Conservation (phyloP, 1,140 invertebrate genomes). For the Caerostris darwini region DNA sequence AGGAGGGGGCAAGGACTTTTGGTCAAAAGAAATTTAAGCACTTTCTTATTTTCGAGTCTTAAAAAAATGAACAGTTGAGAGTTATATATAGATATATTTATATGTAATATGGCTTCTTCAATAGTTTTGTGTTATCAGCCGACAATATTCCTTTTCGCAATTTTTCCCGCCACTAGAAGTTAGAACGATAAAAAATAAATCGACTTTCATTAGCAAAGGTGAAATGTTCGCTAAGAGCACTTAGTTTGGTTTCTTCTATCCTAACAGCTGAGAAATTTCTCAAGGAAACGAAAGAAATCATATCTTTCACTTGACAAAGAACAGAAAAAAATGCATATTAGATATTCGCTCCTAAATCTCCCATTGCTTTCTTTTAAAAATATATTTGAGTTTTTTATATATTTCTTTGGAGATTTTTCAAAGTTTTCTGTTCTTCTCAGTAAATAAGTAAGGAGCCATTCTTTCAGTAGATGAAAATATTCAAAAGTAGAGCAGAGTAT, state of each 20-base stretch:
- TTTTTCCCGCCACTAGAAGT: not conserved
- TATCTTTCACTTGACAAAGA: not conserved
- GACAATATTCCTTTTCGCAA: conserved; percentile 6
- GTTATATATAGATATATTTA: not conserved
- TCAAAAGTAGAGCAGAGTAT: too few species aligned
- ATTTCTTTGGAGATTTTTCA: too few species aligned
- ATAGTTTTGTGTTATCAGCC: conserved; percentile 23
- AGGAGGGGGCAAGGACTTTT: too few species aligned
- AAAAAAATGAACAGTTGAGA: not conserved
- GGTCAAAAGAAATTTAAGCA: not conserved
- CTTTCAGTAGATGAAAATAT: too few species aligned
- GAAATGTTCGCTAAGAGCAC: not conserved
- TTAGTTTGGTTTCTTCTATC: not conserved
- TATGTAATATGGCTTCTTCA: not conserved
- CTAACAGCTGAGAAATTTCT: conserved; percentile 30
- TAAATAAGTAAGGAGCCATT: too few species aligned
- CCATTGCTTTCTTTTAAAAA: not conserved
- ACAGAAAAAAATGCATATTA: not conserved
- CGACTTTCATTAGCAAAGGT: conserved; percentile 51
- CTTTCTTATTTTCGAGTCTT: not conserved
- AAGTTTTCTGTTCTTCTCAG: too few species aligned
- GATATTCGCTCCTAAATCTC: not conserved
- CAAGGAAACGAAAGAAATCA: not conserved
- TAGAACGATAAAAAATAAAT: not conserved
- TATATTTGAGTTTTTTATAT: too few species aligned